Conservation (phyloP, 2,888 invertebrate species). For the Lepidochitona cinerea region DNA sequence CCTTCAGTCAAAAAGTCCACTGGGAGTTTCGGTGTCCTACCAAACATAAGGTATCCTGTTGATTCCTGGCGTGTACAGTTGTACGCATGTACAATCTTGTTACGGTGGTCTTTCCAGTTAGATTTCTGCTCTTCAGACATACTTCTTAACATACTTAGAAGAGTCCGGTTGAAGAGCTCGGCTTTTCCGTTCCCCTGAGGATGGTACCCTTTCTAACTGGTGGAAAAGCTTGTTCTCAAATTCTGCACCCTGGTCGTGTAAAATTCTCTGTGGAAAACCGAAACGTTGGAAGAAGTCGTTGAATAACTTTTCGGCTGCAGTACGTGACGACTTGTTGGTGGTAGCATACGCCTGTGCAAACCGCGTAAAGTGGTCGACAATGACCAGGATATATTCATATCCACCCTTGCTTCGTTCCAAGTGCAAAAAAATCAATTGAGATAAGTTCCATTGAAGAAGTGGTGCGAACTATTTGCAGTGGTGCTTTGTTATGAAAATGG, state of each 20-base stretch:
- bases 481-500: too few species aligned
- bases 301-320: conserved; percentile 3
- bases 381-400: too few species aligned
- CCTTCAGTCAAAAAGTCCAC: background rate
- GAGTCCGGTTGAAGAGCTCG: background rate
- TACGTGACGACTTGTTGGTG: conserved; percentile 1
- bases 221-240: conserved; percentile 2
- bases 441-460: too few species aligned
- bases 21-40: background rate
- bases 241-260: conserved; percentile 5
- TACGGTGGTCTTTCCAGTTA: background rate
- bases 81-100: background rate
- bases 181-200: background rate
- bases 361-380: conserved; percentile 15
- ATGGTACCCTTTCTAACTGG: background rate
- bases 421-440: too few species aligned
- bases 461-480: too few species aligned
- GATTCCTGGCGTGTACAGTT: background rate
- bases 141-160: background rate
- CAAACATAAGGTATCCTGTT: background rate
- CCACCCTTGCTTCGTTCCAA: too few species aligned
- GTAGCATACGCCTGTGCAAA: conserved; percentile 14
- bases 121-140: background rate
- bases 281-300: conserved; percentile 8
- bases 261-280: conserved; percentile 1